Base-by-base conservation (phyloP, 2,113 vertebrate species). In the Barnardius zonarius region DNA sequence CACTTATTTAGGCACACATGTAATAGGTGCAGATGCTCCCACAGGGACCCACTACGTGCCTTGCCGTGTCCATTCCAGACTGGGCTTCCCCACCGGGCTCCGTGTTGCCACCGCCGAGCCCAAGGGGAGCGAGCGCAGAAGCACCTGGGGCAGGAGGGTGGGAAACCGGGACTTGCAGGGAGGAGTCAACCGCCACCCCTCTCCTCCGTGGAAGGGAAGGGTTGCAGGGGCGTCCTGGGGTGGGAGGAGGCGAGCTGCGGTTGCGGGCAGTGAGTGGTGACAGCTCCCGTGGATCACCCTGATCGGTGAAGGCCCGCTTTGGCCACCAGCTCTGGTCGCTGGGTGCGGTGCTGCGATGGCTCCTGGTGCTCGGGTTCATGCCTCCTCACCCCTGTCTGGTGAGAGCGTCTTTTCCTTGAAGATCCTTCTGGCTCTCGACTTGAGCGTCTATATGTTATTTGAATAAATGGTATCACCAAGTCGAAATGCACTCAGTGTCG, bases 221-320 rank as follows among this genome's bases (percentile, higher is more conserved):
- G 55, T 20, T 4, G 8, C 33, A 9, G 19, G 9, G 30, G 49
- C 19, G 55, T 13, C 20, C 55, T n/a, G 55, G 9, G 33, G 33
- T 2, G 3, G 55, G 33, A 23, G 31, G 39, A 0, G 3, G 30
- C 3, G 25, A 48, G 19, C 0, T 12, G 57, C 5, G 5, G 16
- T 30, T 33, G 57, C 11, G 23, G 48, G 10, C 25, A 24, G 12
- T 16, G 0, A 5, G 33, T 4, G 5, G 41, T 25, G 66, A 51
- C 80, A 37, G 39, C 61, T 52, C 22, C 61, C 11, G 13, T 15
- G 8, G 33, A 24, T 52, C 37, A 3, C 63, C 39, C 17, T 25
- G 16, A 51, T 24, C 24, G 11, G 27, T 7, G 19, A 27, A 30
- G n/a, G 28, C 31, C 13, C 6, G 4, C 52, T 48, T 23, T 6